phyloP scores from a whole-genome alignment of 1,140 invertebrate genomes.

The Anthonomus grandis region DNA sequence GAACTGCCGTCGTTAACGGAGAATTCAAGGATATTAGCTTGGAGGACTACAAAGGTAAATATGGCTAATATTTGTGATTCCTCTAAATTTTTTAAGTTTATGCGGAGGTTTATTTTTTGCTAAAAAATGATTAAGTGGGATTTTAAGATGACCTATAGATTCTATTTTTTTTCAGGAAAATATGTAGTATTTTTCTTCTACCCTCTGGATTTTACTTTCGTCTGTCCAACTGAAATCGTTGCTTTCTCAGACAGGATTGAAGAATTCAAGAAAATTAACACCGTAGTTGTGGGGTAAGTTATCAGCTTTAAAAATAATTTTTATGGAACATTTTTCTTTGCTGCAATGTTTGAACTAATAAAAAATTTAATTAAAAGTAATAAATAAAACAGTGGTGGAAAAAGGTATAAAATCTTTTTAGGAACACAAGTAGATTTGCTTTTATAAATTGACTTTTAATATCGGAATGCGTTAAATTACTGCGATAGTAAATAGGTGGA shows the following conservation, averaged over 20 bases:
- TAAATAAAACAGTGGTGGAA: too few relatives aligned
- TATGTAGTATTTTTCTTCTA: conserved; percentile 92
- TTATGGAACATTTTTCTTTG: too few relatives aligned
- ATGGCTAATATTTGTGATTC: too few relatives aligned
- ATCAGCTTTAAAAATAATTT: too few relatives aligned
- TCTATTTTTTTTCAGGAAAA: conserved; percentile 4
- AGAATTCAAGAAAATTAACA: conserved; percentile 82
- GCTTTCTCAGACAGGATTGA: conserved; percentile 83
- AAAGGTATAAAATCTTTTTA: too few relatives aligned
- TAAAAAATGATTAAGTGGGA: background rate
- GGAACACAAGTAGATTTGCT: too few relatives aligned
- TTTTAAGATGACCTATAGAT: background rate
- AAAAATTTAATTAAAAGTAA: too few relatives aligned
- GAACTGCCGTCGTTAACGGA: conserved; percentile 86
- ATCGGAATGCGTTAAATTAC: too few relatives aligned
- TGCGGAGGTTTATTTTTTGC: background rate
- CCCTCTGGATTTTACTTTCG: conserved; percentile 94
- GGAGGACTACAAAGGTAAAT: conserved; percentile 77
- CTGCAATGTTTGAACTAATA: too few relatives aligned
- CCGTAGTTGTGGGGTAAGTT: conserved; percentile 58
- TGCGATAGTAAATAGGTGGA: too few relatives aligned
- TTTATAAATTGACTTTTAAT: too few relatives aligned
- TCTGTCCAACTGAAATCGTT: conserved; percentile 95
- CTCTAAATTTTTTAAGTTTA: background rate
- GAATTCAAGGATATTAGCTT: conserved; percentile 88